phyloP scores from a whole-genome alignment of 2,888 invertebrate species.

The Aphidoletes aphidimyza region DNA sequence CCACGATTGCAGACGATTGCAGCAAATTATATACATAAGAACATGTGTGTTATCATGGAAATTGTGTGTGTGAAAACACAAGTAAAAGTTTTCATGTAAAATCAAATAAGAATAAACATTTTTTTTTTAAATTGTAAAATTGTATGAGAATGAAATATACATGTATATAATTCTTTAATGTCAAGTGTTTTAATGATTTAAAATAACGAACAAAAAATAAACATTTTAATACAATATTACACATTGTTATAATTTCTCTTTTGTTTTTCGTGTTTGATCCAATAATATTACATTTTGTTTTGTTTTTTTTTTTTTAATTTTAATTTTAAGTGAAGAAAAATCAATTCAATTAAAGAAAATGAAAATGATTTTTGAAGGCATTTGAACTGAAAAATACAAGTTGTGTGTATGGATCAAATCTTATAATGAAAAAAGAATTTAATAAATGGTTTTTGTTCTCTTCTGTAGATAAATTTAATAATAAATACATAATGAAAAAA shows the following conservation, averaged over 20 bases:
- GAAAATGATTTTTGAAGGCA: too few species aligned
- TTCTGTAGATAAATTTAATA: background rate
- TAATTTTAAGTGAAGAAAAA: background rate
- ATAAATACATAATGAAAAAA: slow-evolving; percentile 1
- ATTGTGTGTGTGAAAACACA: background rate
- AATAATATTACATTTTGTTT: too few species aligned
- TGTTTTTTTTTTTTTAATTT: background rate
- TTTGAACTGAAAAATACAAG: background rate
- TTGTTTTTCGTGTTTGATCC: too few species aligned
- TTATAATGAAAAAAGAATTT: slow-evolving; percentile 12
- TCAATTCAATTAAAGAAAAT: background rate
- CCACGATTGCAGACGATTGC: too few species aligned
- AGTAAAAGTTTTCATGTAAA: too few species aligned
- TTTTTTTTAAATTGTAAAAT: background rate
- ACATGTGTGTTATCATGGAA: background rate
- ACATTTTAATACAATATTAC: background rate
- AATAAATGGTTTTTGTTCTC: background rate
- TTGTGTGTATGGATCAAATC: background rate
- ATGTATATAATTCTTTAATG: background rate
- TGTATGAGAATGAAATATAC: slow-evolving; percentile 13
- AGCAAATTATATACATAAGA: background rate
- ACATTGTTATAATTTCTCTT: background rate
- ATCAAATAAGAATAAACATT: slow-evolving; percentile 18
- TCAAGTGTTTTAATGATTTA: slow-evolving; percentile 12
- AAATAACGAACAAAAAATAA: background rate